Conservation (phyloP, 2,113 vertebrate genomes). For the Ardeotis arabs region DNA sequence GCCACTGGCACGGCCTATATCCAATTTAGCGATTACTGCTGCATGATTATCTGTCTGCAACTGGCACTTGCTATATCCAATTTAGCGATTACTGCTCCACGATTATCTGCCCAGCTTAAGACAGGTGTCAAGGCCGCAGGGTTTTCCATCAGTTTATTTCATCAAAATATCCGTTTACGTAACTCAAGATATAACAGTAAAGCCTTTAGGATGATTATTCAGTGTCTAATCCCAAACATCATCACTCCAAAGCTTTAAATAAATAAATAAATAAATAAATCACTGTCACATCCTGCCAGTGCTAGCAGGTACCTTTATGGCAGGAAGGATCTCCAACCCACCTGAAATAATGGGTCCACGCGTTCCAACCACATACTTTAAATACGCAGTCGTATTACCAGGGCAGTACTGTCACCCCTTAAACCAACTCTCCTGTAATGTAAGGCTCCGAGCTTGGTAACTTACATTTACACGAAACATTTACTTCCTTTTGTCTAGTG, state of each 20-base stretch:
- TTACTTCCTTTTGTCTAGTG: background rate
- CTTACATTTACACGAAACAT: background rate
- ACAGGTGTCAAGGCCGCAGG: background rate
- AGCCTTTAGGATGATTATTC: background rate
- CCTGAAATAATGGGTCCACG: background rate
- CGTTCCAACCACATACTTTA: background rate
- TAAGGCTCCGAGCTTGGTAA: background rate
- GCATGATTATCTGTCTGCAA: background rate
- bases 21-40: background rate
- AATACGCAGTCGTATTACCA: background rate
- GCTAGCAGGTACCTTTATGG: background rate
- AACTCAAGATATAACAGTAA: background rate
- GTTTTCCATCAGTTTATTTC: background rate
- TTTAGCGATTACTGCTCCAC: background rate
- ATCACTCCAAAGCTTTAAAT: background rate
- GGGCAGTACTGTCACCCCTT: background rate
- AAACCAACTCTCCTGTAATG: background rate
- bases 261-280: background rate
- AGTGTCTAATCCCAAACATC: background rate
- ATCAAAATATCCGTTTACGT: background rate
- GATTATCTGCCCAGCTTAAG: background rate
- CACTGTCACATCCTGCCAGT: background rate
- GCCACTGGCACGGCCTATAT: background rate
- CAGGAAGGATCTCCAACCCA: background rate
- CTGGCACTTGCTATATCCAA: background rate